Percentiles rank a stretch among this genome's conserved stretches.
Evolutionary conservation across 2,797 vertebrate species (phyloP).

Genomic region (Typhlichthys eigenmanni): DNA sequence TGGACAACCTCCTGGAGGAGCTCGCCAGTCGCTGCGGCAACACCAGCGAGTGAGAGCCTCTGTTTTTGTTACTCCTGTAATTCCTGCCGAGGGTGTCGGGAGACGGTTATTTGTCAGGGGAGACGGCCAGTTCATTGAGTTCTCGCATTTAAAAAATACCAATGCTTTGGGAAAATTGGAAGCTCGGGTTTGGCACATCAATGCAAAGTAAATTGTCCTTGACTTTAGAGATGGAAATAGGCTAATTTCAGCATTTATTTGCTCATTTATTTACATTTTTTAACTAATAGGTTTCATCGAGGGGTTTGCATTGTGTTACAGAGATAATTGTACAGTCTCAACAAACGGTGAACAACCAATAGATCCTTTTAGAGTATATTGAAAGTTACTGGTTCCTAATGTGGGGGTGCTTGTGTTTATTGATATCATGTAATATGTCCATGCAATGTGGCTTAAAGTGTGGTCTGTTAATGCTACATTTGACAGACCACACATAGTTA

Average conservation of each 20-base stretch:
- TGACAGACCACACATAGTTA: no score
- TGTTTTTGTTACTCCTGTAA: not conserved
- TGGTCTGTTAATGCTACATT: no score
- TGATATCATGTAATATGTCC: no score
- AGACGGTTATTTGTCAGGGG: not conserved
- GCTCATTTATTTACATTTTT: slow-evolving; percentile 1
- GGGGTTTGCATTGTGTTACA: not conserved
- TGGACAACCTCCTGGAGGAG: slow-evolving; percentile 76
- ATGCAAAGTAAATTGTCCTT: not conserved
- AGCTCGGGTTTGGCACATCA: not conserved
- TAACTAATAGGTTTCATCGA: not conserved
- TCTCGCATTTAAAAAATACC: not conserved
- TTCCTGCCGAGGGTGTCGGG: not conserved
- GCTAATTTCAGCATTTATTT: not conserved
- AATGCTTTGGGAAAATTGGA: not conserved
- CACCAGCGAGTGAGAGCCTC: slow-evolving; percentile 73
- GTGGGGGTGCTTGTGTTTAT: no score
- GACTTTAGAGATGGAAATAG: not conserved
- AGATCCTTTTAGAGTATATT: not conserved
- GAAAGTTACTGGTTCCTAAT: no score
- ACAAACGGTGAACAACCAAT: not conserved
- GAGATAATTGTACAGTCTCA: not conserved
- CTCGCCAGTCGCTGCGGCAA: slow-evolving; percentile 46
- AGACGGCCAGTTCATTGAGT: not conserved
- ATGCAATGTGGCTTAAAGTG: no score